Conservation (phyloP, 2,888 invertebrate species). For the Rhingia rostrata region DNA sequence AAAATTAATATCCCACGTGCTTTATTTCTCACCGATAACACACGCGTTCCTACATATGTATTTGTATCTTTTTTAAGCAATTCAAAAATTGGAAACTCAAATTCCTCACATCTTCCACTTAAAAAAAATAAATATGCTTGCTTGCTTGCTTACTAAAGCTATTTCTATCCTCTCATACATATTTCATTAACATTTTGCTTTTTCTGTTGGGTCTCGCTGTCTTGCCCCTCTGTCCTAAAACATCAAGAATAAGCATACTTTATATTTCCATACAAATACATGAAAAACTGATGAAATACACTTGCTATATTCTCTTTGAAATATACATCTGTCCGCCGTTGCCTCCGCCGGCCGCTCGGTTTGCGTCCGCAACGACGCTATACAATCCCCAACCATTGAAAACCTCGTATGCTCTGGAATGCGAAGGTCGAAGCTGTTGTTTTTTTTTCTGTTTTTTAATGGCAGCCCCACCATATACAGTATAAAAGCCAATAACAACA, state of each 20-base stretch:
- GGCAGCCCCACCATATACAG: slow-evolving; percentile 56
- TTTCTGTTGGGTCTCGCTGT: slow-evolving; percentile 23
- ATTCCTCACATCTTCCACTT: slow-evolving; percentile 60
- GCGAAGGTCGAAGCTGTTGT: slow-evolving; percentile 73
- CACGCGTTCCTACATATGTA: not conserved
- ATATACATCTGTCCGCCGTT: slow-evolving; percentile 62
- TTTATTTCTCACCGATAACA: slow-evolving; percentile 57
- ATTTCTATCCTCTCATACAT: slow-evolving; percentile 65
- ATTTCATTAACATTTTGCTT: slow-evolving; percentile 54
- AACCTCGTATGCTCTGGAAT: slow-evolving; percentile 75
- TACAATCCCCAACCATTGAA: slow-evolving; percentile 63
- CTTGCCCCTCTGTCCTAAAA: not conserved
- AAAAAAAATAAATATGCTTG: slow-evolving; percentile 51
- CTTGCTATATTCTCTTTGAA: slow-evolving; percentile 65
- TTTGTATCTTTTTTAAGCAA: slow-evolving; percentile 23
- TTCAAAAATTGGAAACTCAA: slow-evolving; percentile 48
- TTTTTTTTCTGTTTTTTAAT: slow-evolving; percentile 66
- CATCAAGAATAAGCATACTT: slow-evolving; percentile 44
- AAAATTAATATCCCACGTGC: slow-evolving; percentile 48
- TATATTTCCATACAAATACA: slow-evolving; percentile 31
- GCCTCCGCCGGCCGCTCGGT: slow-evolving; percentile 25
- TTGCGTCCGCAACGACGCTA: slow-evolving; percentile 49
- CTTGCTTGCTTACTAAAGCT: slow-evolving; percentile 53
- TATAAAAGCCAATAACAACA: slow-evolving; percentile 57
- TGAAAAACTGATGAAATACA: slow-evolving; percentile 52